A percentile compares a stretch with the other conserved stretches of the same genome.
phyloP scores from a whole-genome alignment of 1,140 invertebrate genomes.

The Atta colombica region DNA sequence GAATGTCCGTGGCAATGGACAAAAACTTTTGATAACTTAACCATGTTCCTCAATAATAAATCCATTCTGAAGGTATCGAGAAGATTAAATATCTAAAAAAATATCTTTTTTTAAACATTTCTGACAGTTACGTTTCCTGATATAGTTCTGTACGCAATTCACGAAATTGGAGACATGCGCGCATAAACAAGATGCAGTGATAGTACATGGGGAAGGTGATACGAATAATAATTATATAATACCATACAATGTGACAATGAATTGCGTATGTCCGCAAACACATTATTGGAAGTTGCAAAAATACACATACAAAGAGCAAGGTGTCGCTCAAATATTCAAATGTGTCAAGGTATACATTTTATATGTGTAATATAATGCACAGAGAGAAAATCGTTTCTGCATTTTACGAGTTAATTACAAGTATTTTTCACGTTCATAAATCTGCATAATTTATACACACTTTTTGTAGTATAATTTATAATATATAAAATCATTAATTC shows the following conservation, averaged over 20 bases:
- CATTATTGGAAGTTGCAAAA: conserved; percentile 82
- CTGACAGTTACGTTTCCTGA: conserved; percentile 26
- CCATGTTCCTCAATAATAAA: conserved; percentile 86
- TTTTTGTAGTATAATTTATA: conserved; percentile 4
- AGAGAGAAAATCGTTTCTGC: conserved; percentile 21
- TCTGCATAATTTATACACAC: neutral
- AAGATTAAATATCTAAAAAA: neutral
- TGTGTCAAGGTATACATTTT: conserved; percentile 80
- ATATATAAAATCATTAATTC: neutral
- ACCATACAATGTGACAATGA: conserved; percentile 75
- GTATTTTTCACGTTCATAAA: conserved; percentile 3
- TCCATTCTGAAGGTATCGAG: conserved; percentile 86
- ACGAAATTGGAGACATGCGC: conserved; percentile 73
- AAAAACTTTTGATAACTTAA: conserved; percentile 78
- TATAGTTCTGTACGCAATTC: conserved; percentile 80
- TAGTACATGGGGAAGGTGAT: conserved; percentile 76
- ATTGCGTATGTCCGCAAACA: conserved; percentile 77
- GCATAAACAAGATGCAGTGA: conserved; percentile 73
- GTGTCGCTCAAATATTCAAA: conserved; percentile 79
- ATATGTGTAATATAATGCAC: neutral
- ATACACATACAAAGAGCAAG: conserved; percentile 74
- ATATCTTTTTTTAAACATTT: conserved; percentile 57
- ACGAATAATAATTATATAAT: conserved; percentile 75
- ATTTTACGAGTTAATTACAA: conserved; percentile 15
- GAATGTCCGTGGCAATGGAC: conserved; percentile 87